These are phyloP conservation scores for Ophioderma brevispina DNA, from an alignment of 35 echinoderm and acorn worm species.

Conservation along the genomic window DNA sequence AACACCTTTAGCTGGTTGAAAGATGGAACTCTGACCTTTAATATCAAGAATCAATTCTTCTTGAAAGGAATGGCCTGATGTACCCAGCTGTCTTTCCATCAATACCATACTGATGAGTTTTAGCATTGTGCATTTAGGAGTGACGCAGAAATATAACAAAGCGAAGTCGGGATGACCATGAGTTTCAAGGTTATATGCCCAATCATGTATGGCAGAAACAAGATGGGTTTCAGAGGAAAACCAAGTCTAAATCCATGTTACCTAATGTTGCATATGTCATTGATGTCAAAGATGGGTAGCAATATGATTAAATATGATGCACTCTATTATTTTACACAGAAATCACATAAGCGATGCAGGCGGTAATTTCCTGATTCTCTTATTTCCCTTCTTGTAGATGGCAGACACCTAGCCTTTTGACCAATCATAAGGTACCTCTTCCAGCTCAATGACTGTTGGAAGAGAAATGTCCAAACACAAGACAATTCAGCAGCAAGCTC, in stretches of 20 bases:
- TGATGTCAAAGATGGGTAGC: neutral
- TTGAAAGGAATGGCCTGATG: neutral
- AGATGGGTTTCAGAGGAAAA: neutral
- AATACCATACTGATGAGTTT: neutral
- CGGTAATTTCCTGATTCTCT: neutral
- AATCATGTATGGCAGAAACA: neutral
- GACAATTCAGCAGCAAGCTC: neutral
- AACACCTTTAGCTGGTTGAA: neutral
- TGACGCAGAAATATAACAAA: neutral
- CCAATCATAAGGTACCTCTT: neutral
- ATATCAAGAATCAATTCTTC: neutral
- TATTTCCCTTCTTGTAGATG: neutral
- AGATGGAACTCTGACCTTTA: neutral
- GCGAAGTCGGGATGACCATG: neutral
- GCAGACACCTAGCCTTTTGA: neutral
- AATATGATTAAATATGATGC: neutral
- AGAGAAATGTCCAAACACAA: neutral
- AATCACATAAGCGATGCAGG: neutral
- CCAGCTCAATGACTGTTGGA: neutral
- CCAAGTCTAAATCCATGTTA: neutral
- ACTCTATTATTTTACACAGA: neutral
- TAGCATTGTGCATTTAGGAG: neutral
- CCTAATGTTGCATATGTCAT: neutral
- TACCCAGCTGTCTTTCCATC: neutral
- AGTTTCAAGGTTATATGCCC: neutral